These are phyloP conservation scores for Nycteola revayana DNA, from an alignment of 2,888 invertebrate species.

Conservation along the genomic window DNA sequence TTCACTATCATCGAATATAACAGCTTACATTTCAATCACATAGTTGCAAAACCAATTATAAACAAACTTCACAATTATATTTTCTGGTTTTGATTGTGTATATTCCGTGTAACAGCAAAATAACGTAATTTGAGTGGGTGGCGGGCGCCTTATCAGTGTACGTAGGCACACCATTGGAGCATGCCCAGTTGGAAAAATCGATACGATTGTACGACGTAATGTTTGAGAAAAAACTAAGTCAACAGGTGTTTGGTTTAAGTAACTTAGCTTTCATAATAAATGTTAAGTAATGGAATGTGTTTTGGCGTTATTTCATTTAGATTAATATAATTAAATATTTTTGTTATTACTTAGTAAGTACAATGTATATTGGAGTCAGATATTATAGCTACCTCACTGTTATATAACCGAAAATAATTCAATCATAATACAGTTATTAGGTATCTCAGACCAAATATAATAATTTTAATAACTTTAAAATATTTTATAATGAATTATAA, in stretches of 20 bases:
- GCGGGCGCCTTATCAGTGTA: conserved; percentile 52
- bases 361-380: no score
- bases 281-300: conserved; percentile 1
- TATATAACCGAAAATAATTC: no score
- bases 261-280: neutral
- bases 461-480: no score
- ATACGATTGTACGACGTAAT: conserved; percentile 45
- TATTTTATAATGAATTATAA: no score
- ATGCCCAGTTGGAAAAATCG: conserved; percentile 73
- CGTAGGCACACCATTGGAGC: conserved; percentile 48
- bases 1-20: conserved; percentile 18
- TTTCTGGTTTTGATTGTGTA: neutral
- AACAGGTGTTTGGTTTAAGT: conserved; percentile 52
- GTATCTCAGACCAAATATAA: no score
- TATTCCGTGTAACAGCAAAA: conserved; percentile 14
- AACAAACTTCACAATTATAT: neutral
- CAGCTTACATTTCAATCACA: conserved; percentile 10
- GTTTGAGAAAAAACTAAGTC: conserved; percentile 38
- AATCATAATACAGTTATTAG: no score
- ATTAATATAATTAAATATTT: no score
- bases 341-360: no score
- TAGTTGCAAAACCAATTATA: conserved; percentile 9
- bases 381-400: no score
- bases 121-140: conserved; percentile 53
- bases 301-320: no score